Percentiles rank a stretch among this genome's conserved stretches.
These are phyloP conservation scores for Xenopus tropicalis DNA, from an alignment of 2,113 vertebrate genomes.

Conservation along the genomic window DNA sequence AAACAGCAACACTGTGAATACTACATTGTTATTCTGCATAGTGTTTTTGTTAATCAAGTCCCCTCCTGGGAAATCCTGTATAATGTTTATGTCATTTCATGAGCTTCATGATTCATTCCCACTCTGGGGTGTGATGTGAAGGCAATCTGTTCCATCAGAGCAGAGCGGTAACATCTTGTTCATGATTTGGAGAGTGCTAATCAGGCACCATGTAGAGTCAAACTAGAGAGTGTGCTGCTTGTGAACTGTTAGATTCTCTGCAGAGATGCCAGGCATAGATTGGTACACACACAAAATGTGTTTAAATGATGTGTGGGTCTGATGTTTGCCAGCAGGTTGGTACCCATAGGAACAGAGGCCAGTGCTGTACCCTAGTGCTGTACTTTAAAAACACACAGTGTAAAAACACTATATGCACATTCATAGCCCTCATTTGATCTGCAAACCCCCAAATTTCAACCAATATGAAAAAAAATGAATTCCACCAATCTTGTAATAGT, in stretches of 20 bases:
- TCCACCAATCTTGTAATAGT: too few relatives aligned
- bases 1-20: not conserved
- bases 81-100: too few relatives aligned
- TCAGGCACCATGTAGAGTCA: not conserved
- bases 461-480: too few relatives aligned
- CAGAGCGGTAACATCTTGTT: not conserved
- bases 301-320: not conserved
- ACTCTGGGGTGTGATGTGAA: not conserved
- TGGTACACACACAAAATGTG: not conserved
- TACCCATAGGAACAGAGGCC: too few relatives aligned
- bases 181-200: conserved; percentile 1
- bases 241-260: too few relatives aligned
- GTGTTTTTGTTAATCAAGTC: not conserved
- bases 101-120: not conserved
- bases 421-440: too few relatives aligned
- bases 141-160: not conserved
- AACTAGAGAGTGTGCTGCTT: not conserved
- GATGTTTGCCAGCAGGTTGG: too few relatives aligned
- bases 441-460: too few relatives aligned
- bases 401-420: too few relatives aligned
- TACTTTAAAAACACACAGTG: too few relatives aligned
- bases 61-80: not conserved
- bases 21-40: not conserved
- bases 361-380: too few relatives aligned
- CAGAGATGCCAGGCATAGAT: too few relatives aligned